phyloP scores from a whole-genome alignment of 2,113 vertebrate genomes.

The Thryonomys swinderianus region DNA sequence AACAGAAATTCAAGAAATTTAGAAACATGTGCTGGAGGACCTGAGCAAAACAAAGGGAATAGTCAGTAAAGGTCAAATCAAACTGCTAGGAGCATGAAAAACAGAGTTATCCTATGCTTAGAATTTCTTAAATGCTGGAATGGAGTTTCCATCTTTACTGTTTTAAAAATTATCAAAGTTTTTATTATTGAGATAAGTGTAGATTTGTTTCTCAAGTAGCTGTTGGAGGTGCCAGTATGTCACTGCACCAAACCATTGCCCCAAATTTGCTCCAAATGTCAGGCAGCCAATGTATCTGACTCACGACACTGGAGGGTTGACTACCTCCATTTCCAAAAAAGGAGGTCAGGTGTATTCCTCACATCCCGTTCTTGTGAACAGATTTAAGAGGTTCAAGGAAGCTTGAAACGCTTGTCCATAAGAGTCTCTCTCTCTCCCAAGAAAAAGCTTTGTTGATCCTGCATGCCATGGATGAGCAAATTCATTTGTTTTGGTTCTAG shows the following conservation, averaged over 20 bases:
- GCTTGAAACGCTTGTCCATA: neutral
- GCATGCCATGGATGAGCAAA: neutral
- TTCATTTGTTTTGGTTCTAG: neutral
- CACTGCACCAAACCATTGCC: neutral
- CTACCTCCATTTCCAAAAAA: neutral
- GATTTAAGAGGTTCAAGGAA: neutral
- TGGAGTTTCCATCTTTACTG: neutral
- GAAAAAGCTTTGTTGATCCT: neutral
- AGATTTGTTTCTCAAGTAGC: neutral
- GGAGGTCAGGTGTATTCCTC: neutral
- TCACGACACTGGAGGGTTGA: neutral
- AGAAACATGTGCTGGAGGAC: neutral
- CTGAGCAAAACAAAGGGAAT: neutral
- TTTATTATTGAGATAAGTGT: neutral
- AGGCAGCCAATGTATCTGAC: neutral
- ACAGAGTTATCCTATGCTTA: neutral
- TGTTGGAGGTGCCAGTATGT: neutral
- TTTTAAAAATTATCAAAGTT: neutral
- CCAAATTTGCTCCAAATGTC: neutral
- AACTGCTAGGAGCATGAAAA: neutral
- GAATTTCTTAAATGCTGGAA: neutral
- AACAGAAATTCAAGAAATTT: neutral
- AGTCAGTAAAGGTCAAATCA: neutral
- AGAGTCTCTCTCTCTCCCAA: neutral
- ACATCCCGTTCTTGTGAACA: neutral